Percentiles rank a stretch among this genome's conserved stretches.
phyloP scores from a whole-genome alignment of 2,797 vertebrate species.

The Paedocypris micromegethes region DNA sequence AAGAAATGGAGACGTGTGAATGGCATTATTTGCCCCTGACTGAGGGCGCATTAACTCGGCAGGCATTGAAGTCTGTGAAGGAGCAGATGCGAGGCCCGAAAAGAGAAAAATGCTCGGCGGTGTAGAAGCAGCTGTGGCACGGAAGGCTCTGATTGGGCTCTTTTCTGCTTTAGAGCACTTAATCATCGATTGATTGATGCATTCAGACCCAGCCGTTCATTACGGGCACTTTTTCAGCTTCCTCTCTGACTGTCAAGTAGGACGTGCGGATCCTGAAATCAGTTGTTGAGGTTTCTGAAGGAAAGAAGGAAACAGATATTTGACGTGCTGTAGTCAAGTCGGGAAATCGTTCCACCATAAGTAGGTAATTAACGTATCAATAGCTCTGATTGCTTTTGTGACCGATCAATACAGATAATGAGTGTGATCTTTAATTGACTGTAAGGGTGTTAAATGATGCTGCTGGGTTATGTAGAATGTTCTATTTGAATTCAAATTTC shows the following conservation, averaged over 20 bases:
- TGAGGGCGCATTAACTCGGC: conserved; percentile 54
- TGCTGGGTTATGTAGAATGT: not conserved
- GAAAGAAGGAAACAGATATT: conserved; percentile 2
- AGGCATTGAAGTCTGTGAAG: conserved; percentile 55
- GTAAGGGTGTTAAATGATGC: not conserved
- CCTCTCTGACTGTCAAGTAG: conserved; percentile 10
- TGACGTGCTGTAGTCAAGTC: not conserved
- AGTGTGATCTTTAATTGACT: conserved; percentile 20
- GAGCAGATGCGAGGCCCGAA: conserved; percentile 55
- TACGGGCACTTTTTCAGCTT: conserved; percentile 22
- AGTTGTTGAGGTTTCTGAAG: conserved; percentile 4
- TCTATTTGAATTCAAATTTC: not conserved
- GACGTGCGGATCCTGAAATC: conserved; percentile 1
- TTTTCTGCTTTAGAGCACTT: conserved; percentile 25
- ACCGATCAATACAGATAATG: conserved; percentile 30
- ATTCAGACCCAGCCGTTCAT: conserved; percentile 38
- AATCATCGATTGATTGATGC: conserved; percentile 34
- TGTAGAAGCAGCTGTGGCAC: conserved; percentile 41
- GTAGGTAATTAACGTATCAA: conserved; percentile 33
- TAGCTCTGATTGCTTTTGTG: conserved; percentile 7
- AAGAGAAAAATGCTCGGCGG: conserved; percentile 32
- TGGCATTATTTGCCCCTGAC: conserved; percentile 51
- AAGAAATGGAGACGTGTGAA: conserved; percentile 34
- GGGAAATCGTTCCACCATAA: conserved; percentile 18
- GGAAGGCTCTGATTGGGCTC: conserved; percentile 10